Evolutionary conservation across 53 echinoderm and acorn worm genomes (phyloP).

Genomic region (Crossaster papposus): DNA sequence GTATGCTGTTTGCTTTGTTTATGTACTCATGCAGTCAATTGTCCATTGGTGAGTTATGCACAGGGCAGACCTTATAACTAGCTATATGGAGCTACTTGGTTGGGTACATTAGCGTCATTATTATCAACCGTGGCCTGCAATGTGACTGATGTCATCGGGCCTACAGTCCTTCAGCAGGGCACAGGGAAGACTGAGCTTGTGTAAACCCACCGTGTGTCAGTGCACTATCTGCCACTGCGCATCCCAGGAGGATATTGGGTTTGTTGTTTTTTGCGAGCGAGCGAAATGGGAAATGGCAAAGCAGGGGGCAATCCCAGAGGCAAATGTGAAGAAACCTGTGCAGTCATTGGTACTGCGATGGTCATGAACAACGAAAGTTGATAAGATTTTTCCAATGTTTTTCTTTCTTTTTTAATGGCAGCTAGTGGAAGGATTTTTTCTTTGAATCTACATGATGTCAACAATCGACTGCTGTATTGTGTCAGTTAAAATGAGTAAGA

Average conservation of each 20-base stretch:
- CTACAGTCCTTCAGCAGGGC: neutral
- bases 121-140: too few species aligned
- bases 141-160: neutral
- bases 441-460: too few species aligned
- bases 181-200: neutral
- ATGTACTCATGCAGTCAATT: conserved; percentile 17
- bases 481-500: too few species aligned
- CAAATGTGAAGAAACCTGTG: neutral
- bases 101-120: too few species aligned
- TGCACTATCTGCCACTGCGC: conserved; percentile 13
- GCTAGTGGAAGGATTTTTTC: too few species aligned
- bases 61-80: too few species aligned
- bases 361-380: neutral
- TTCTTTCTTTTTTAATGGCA: neutral
- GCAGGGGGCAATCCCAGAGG: neutral
- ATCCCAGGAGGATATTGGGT: neutral
- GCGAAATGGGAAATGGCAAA: neutral
- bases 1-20: conserved; percentile 2
- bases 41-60: neutral
- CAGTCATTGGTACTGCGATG: neutral
- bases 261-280: neutral
- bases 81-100: too few species aligned
- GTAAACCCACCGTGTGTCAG: conserved; percentile 15
- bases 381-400: neutral
- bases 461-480: too few species aligned